Evolutionary conservation across 2,113 vertebrate species (phyloP).

Genomic region (human): DNA sequence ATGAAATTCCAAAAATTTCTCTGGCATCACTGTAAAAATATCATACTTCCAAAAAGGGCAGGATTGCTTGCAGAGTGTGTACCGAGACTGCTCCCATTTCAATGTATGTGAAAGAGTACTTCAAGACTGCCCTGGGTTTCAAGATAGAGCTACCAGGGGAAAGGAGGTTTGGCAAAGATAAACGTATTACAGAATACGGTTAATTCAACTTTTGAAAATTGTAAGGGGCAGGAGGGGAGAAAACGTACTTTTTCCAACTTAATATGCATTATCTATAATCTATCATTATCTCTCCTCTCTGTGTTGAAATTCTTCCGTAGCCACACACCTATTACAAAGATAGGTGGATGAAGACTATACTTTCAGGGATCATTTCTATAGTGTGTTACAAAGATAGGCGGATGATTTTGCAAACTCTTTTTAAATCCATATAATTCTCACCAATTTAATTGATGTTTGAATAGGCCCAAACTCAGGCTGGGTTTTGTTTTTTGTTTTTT

Average conservation of each 20-base stretch:
- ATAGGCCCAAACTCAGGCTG: background rate
- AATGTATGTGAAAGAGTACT: background rate
- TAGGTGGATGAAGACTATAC: background rate
- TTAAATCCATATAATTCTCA: background rate
- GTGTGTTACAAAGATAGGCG: background rate
- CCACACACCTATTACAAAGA: background rate
- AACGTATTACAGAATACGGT: background rate
- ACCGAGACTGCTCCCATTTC: background rate
- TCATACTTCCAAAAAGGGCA: slow-evolving; percentile 34
- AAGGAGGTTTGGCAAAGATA: background rate
- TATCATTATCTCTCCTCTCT: background rate
- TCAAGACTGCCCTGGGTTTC: background rate
- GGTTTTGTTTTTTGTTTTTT: too few relatives aligned
- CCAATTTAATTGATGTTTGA: background rate
- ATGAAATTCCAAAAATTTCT: slow-evolving; percentile 58
- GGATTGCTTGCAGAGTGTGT: background rate
- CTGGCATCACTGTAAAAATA: slow-evolving; percentile 55
- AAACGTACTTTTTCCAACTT: background rate
- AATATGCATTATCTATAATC: background rate
- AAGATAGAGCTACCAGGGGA: background rate
- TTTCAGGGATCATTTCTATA: too few relatives aligned
- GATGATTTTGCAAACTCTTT: background rate
- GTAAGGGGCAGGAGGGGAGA: too few relatives aligned
- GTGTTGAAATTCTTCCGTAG: background rate
- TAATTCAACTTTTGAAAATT: slow-evolving; percentile 4